Evolutionary conservation across 2,797 vertebrate genomes (phyloP), one percentile per base, ranked within the genome.

Genomic region (Syndactyla subalaris): DNA sequence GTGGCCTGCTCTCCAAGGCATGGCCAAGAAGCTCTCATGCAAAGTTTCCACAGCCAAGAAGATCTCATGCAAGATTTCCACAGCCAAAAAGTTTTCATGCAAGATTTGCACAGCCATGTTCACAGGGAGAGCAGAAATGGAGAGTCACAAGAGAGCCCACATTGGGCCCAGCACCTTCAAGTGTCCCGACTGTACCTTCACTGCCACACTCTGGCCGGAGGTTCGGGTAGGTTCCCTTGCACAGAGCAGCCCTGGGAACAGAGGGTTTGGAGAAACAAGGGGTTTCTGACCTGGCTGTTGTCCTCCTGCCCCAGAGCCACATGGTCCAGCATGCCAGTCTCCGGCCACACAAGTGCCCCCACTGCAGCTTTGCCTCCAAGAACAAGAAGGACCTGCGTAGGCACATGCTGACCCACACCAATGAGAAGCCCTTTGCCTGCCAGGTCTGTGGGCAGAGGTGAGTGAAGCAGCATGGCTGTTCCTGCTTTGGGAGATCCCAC

Each of bases 61-160:
- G 95, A 99, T 99, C 95, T 99, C 98, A 54, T 99, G 99, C 85
- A 98, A 99, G 91, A 98, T 99, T 74, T 96, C 98, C 57, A 96
- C 97, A 86, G 96, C 98, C 63, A 99, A 99, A 97, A 99, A 98
- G 96, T 99, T 99, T 97, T 99, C 99, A 95, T 99, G 99, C 91
- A 98, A 99, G 93, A 98, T 99, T 97, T 99, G 99, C 97, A 98
- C 98, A 61, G 99, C 99, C 93, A 98, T 99, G 85, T 99, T 99
- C 90, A 98, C 98, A 2, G 99, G 99, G 62, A 98, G 99, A 80
- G 99, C 99, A 0, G 99, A 99, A 96, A 99, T 99, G 99, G 99
- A 99, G 96, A 99, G 99, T 98, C 99, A 99, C 98, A 99, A 99
- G 98, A 98, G 99, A 98, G 99, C 99, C 78, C 99, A 99, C 52